These are phyloP conservation scores for Prietella phreatophila DNA, from an alignment of 2,113 vertebrate species.

Conservation along the genomic window DNA sequence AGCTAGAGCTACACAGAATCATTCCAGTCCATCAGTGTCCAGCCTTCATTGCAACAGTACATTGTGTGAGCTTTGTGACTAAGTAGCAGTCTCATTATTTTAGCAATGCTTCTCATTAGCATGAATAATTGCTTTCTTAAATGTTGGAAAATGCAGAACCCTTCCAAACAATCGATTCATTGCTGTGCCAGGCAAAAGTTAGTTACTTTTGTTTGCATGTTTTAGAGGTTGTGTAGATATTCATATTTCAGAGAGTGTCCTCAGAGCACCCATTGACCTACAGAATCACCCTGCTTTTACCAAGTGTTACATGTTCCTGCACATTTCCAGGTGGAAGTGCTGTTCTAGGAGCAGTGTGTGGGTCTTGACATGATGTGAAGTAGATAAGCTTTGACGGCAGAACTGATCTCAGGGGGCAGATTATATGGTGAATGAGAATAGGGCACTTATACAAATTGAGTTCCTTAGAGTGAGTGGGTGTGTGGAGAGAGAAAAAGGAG, in stretches of 20 bases:
- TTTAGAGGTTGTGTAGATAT: background rate
- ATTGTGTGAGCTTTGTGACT: constrained; percentile 17
- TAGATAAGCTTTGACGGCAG: constrained; percentile 1
- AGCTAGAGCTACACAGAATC: constrained; percentile 26
- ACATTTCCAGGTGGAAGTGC: background rate
- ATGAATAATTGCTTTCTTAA: constrained; percentile 44
- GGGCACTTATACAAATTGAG: constrained; percentile 12
- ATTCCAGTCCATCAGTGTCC: constrained; percentile 17
- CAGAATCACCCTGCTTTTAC: background rate
- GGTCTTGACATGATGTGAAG: background rate
- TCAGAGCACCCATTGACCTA: background rate
- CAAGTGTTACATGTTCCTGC: background rate
- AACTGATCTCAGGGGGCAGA: constrained; percentile 19
- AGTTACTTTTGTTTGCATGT: background rate
- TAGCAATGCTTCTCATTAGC: constrained; percentile 32
- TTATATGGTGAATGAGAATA: constrained; percentile 17
- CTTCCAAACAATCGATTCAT: constrained; percentile 18
- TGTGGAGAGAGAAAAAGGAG: background rate
- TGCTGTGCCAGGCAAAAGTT: constrained; percentile 1
- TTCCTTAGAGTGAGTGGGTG: constrained; percentile 4
- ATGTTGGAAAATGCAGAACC: constrained; percentile 8
- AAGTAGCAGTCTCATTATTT: constrained; percentile 41
- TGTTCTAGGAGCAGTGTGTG: background rate
- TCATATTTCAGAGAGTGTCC: constrained; percentile 19
- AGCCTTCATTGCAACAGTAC: constrained; percentile 6